A percentile compares a stretch with the other conserved stretches of the same genome.
Evolutionary conservation across 2,113 vertebrate genomes (phyloP).

Genomic region (Sporophila hypoxantha): DNA sequence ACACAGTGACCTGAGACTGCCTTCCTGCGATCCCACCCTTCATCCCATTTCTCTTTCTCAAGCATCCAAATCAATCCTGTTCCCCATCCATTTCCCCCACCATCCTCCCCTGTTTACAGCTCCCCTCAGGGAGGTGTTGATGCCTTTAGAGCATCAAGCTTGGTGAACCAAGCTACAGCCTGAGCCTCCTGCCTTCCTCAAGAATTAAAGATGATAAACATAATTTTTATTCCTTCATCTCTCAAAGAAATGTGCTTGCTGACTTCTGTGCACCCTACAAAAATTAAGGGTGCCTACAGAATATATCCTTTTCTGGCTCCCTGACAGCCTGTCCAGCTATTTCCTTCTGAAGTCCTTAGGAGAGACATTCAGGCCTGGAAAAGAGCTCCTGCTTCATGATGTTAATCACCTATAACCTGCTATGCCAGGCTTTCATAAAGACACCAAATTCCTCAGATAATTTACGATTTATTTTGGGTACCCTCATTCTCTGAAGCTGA

Average conservation of each 20-base stretch:
- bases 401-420: not conserved
- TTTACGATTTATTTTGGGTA: not conserved
- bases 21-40: not conserved
- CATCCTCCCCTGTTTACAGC: fast-evolving
- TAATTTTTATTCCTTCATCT: not conserved
- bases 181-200: not conserved
- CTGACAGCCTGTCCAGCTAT: not conserved
- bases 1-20: not conserved
- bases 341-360: not conserved
- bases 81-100: fast-evolving
- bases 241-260: not conserved
- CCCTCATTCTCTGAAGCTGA: not conserved
- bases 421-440: not conserved
- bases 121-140: not conserved
- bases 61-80: not conserved
- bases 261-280: not conserved
- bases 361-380: not conserved
- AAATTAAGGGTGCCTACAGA: not conserved
- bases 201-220: not conserved
- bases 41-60: not conserved
- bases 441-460: not conserved
- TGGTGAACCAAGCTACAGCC: not conserved
- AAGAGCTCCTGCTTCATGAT: not conserved
- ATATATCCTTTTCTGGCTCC: not conserved
- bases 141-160: not conserved